These are phyloP conservation scores for Stegastes partitus DNA, from an alignment of 2,113 vertebrate genomes.

Conservation along the genomic window DNA sequence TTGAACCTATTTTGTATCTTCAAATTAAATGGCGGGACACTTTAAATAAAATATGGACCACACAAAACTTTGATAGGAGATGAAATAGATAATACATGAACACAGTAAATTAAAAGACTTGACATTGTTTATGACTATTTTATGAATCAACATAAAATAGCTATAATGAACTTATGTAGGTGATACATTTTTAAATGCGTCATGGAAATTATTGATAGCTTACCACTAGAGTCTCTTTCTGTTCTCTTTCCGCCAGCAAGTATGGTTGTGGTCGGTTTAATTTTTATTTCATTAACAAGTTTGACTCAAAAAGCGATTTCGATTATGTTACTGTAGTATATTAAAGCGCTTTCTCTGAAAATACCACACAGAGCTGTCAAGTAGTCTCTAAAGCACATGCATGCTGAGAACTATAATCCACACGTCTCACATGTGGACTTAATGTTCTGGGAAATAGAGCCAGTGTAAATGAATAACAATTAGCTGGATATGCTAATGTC, in stretches of 20 bases:
- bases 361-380: background rate
- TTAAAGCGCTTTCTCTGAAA: background rate
- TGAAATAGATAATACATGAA: background rate
- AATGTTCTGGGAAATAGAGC: slow-evolving; percentile 38
- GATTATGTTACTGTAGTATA: background rate
- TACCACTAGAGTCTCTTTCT: too few species aligned
- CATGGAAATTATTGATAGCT: too few species aligned
- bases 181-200: too few species aligned
- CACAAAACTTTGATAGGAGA: too few species aligned
- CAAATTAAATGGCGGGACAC: too few species aligned
- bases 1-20: too few species aligned
- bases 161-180: background rate
- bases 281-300: too few species aligned
- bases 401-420: slow-evolving; percentile 35
- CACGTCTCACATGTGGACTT: slow-evolving; percentile 25
- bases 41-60: too few species aligned
- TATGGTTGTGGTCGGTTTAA: too few species aligned
- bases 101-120: background rate
- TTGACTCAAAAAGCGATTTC: too few species aligned
- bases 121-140: background rate
- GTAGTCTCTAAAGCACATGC: slow-evolving; percentile 7
- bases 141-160: background rate
- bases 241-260: too few species aligned
- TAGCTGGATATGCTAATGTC: slow-evolving; percentile 73
- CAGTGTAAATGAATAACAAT: slow-evolving; percentile 68